Evolutionary conservation across 2,797 vertebrate genomes (phyloP).

Genomic region (Pagetopsis macropterus): DNA sequence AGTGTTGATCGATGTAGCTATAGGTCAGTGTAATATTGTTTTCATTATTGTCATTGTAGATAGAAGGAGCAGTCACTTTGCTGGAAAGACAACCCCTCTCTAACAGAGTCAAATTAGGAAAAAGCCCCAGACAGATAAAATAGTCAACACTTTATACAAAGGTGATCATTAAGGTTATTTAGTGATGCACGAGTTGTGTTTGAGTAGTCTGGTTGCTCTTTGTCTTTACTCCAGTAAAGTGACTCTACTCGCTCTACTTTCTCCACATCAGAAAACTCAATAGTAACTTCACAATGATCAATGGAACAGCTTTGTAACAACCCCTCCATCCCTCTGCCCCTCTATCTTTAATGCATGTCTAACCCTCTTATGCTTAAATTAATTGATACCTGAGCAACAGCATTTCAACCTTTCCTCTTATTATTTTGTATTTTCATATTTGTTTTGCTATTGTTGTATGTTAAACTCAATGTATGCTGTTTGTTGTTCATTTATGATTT

Average conservation of each 20-base stretch:
- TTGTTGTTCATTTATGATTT: not conserved
- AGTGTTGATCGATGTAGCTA: conserved; percentile 2
- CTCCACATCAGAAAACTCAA: conserved; percentile 5
- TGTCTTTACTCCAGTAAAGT: not conserved
- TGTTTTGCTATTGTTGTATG: not conserved
- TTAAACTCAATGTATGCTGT: not conserved
- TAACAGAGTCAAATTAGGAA: not conserved
- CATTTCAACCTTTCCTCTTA: not conserved
- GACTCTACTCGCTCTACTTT: not conserved
- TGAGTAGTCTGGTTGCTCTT: no score
- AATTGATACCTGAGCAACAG: conserved; percentile 7
- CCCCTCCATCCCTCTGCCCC: conserved; percentile 5
- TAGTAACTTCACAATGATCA: conserved; percentile 1
- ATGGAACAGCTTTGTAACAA: conserved; percentile 5
- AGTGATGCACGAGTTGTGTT: not conserved
- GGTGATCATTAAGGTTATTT: not conserved
- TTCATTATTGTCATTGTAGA: not conserved
- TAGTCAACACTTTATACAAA: not conserved
- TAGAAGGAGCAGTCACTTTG: not conserved
- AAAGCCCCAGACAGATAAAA: not conserved
- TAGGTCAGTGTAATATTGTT: not conserved
- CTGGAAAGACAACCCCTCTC: not conserved
- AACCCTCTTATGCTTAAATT: not conserved
- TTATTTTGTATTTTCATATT: not conserved
- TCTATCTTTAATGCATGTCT: conserved; percentile 2